A percentile compares a stretch with the other conserved stretches of the same genome.
phyloP scores from a whole-genome alignment of 2,888 invertebrate genomes.

The Mythimna impura region DNA sequence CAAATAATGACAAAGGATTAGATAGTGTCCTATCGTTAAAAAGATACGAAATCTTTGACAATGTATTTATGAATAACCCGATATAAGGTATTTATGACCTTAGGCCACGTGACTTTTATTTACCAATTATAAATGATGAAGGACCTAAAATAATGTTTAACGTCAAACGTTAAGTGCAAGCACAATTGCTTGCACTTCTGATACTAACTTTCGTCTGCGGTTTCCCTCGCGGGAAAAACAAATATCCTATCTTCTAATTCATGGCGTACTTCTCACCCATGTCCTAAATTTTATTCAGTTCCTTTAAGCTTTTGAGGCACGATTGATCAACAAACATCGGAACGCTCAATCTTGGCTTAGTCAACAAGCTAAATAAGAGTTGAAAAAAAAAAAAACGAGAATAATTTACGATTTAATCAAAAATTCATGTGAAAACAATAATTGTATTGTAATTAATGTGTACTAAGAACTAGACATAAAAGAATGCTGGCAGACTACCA shows the following conservation, averaged over 20 bases:
- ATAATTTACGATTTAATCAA: background rate
- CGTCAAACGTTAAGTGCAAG: background rate
- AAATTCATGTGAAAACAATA: background rate
- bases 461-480: background rate
- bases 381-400: background rate
- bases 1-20: constrained; percentile 57
- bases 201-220: background rate
- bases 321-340: background rate
- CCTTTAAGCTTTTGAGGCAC: background rate
- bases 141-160: background rate
- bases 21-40: constrained; percentile 55
- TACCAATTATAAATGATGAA: constrained; percentile 6
- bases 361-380: background rate
- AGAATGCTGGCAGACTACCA: background rate
- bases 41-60: constrained; percentile 46
- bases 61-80: constrained; percentile 28
- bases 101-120: constrained; percentile 32
- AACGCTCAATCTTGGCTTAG: background rate
- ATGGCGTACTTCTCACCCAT: background rate
- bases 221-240: background rate
- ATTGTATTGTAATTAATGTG: constrained; percentile 5
- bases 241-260: background rate
- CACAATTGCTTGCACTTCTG: background rate
- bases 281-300: background rate
- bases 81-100: constrained; percentile 32